These are phyloP conservation scores for Hemiprocne comata DNA, from an alignment of 2,113 vertebrate species.

Conservation along the genomic window DNA sequence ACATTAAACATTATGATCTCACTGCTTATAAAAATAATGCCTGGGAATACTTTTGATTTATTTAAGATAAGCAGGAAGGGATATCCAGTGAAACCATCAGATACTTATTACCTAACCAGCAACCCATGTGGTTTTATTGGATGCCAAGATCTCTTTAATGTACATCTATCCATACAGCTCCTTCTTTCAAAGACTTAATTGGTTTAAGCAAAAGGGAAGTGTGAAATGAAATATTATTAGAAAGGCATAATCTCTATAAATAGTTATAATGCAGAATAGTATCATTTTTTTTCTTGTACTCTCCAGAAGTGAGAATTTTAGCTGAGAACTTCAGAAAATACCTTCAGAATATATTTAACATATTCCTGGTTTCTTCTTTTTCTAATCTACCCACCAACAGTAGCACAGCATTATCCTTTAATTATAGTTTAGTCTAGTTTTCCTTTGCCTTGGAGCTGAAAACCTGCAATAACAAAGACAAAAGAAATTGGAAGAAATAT, in stretches of 20 bases:
- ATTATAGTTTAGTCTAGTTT: background rate
- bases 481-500: background rate
- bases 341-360: background rate
- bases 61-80: background rate
- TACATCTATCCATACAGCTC: background rate
- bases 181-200: background rate
- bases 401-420: background rate
- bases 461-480: background rate
- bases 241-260: background rate
- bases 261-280: background rate
- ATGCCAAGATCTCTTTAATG: background rate
- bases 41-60: background rate
- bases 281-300: background rate
- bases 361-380: background rate
- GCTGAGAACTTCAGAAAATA: background rate
- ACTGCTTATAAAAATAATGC: background rate
- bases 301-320: background rate
- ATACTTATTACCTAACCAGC: background rate
- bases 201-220: background rate
- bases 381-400: background rate
- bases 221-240: background rate
- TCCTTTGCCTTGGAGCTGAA: background rate
- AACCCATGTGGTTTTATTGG: rapidly evolving
- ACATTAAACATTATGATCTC: background rate
- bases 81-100: background rate